Evolutionary conservation across 2,113 vertebrate species (phyloP).

Genomic region (Cervus canadensis): DNA sequence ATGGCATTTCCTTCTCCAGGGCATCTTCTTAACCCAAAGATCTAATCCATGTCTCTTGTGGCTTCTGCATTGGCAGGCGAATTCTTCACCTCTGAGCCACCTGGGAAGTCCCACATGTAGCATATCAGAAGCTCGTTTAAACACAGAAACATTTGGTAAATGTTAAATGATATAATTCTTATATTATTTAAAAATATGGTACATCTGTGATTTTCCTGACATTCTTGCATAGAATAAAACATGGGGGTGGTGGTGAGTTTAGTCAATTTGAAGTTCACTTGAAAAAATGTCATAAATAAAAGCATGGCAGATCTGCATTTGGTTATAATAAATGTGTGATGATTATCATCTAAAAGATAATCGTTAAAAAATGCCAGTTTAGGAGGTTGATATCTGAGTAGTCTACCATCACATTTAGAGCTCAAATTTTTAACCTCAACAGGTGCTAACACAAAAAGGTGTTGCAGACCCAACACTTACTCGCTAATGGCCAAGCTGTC

Average conservation of each 20-base stretch:
- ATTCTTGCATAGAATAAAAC: neutral
- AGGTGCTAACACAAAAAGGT: neutral
- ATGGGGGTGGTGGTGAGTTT: accelerated
- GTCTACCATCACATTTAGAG: neutral
- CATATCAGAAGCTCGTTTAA: neutral
- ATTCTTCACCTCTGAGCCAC: neutral
- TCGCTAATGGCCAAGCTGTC: neutral
- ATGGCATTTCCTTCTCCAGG: neutral
- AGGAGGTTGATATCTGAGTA: neutral
- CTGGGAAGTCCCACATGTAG: neutral
- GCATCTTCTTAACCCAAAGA: neutral
- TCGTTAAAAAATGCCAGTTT: neutral
- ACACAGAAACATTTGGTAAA: neutral
- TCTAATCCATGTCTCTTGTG: neutral
- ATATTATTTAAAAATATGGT: neutral
- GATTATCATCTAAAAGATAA: neutral
- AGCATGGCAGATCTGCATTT: neutral
- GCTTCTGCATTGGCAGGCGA: neutral
- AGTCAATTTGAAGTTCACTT: neutral
- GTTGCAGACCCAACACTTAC: neutral
- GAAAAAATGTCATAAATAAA: neutral
- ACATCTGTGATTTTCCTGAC: neutral
- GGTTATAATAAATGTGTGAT: neutral
- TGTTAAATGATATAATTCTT: neutral
- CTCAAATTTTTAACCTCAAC: neutral